Evolutionary conservation across 2,797 vertebrate genomes (phyloP), one percentile per base, ranked within the genome.

Genomic region (Sparus aurata): DNA sequence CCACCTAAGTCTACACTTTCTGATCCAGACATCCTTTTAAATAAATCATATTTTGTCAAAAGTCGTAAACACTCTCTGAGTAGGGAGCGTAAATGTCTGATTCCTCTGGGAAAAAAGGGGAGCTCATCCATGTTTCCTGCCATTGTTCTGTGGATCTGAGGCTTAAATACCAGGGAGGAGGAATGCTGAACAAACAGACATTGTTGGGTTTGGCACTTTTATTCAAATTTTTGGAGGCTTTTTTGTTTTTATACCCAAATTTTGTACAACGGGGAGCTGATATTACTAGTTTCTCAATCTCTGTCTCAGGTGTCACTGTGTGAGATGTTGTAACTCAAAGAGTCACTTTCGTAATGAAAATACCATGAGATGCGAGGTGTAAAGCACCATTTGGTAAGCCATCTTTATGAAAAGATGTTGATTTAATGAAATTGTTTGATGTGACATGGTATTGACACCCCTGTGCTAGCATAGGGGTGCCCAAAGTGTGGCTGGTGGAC

Each of bases 51-150:
- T 62, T 50, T 49, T 12, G n/a, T 34, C 16, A 47, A 75, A 25
- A 66, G 13, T 23, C 8, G 1, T 53, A 20, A 60, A 18, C 5
- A 47, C 30, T 50, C 6, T 77, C 3, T 4, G 17, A 61, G 38
- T 60, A n/a, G 17, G 71, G n/a, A 62, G n/a, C 41, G 50, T 71
- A 23, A 34, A 79, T 67, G 17, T 72, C 13, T 79, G 47, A 74
- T 60, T 9, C 80, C 79, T 88, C 43, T 77, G 83, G 89, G 34
- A 65, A 71, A 76, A 80, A 82, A 79, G 38, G 87, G 75, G 62
- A 90, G 90, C 90, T 93, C 94, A 92, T 95, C 94, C 89, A 89
- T 79, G 87, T 91, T 96, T 96, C 95, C 95, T 95, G 88, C 86
- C 75, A 96, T 96, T 96, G 95, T 96, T 93, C 89, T 88, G 82